Base-by-base conservation (phyloP, 2,113 vertebrate species). In the Seriola rivoliana region DNA sequence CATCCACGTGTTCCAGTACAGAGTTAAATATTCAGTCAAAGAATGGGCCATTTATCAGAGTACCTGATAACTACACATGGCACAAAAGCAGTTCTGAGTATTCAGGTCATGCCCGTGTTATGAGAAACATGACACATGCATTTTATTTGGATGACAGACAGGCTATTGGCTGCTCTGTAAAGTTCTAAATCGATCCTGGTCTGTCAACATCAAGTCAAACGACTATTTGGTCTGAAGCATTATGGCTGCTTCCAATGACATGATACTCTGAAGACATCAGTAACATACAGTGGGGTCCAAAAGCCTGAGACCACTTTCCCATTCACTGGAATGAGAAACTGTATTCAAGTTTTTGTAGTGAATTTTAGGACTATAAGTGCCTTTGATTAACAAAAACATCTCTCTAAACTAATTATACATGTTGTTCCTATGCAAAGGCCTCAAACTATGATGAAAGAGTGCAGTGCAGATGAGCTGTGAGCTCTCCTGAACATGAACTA, bases 171-270 rank as follows among this genome's bases (percentile, higher is more conserved):
- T 46, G 13, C 59, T 71, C 21, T 8, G 44, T 48, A 9, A 67
- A 80, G 55, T 57, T 23, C 52, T 36, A 59, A 71, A 74, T 54
- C 11, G 23, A 36, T 84, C 23, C 48, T 50, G 46, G 54, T 80
- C 19, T 6, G 7, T 42, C 2, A 0, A 55, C 25, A 58, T 32
- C 57, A 69, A 21, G 50, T 84, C 36, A 29, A 78, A 75, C 38
- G 68, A 64, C 25, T 23, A n/a, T 86, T 89, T 90, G 81, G 90
- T 91, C 82, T 83, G 75, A 83, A 73, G 67, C 66, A 25, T 50
- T 34, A 65, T 10, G 5, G n/a, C 65, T 52, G 40, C 84, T 78
- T 80, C 59, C 48, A 36, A 1, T 67, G 23, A 78, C 58, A 64
- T 48, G 25, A 58, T 59, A 25, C 34, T 55, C 58, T 70, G 71